These are phyloP conservation scores for Petrocephalus microphthalmus DNA, from an alignment of 2,113 vertebrate species.

Conservation along the genomic window DNA sequence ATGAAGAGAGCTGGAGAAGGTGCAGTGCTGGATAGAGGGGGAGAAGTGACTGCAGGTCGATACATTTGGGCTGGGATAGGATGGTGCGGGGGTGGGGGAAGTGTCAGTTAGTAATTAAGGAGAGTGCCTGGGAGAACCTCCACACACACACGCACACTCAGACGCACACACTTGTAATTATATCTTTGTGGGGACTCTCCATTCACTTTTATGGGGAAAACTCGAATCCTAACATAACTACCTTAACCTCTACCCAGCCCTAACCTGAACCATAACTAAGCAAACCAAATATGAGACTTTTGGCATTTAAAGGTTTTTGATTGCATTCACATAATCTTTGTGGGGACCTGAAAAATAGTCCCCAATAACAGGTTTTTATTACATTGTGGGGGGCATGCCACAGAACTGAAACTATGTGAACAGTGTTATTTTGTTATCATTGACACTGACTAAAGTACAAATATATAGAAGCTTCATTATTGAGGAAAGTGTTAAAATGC, in stretches of 20 bases:
- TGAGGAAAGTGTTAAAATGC: not conserved
- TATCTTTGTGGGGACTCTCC: too few species aligned
- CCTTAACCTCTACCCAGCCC: too few species aligned
- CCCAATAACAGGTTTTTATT: not conserved
- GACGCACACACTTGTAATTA: not conserved
- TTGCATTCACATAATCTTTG: too few species aligned
- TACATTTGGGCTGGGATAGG: not conserved
- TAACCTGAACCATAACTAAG: too few species aligned
- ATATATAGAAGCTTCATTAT: not conserved
- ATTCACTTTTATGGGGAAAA: too few species aligned
- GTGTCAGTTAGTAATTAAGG: constrained; percentile 26
- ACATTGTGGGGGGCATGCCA: not conserved
- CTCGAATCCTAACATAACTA: too few species aligned
- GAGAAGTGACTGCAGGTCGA: not conserved
- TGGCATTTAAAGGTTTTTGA: too few species aligned
- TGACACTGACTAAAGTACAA: not conserved
- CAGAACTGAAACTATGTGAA: not conserved
- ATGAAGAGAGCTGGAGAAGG: not conserved
- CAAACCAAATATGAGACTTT: too few species aligned
- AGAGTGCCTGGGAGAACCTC: constrained; percentile 22
- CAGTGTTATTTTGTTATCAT: not conserved
- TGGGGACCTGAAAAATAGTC: too few species aligned
- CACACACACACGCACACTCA: not conserved
- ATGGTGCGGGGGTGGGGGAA: not conserved
- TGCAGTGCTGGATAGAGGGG: not conserved